Evolutionary conservation across 2,113 vertebrate genomes (phyloP).

Genomic region (Oncorhynchus kisutch): DNA sequence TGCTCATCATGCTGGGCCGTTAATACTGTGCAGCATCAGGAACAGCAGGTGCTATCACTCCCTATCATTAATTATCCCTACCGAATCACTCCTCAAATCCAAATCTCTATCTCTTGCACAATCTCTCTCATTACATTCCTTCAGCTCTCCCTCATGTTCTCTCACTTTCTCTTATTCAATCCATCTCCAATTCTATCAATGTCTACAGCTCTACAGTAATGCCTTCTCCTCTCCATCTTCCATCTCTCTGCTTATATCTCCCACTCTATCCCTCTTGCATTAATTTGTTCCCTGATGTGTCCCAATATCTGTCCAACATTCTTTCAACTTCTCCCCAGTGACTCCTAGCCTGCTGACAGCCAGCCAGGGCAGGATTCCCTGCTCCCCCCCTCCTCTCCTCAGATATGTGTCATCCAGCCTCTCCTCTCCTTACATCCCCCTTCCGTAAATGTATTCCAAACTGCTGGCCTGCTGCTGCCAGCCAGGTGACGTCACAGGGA

Average conservation of each 20-base stretch:
- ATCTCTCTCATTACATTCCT: conserved; percentile 29
- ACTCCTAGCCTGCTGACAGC: conserved; percentile 25
- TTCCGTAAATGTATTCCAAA: conserved; percentile 56
- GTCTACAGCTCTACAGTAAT: conserved; percentile 25
- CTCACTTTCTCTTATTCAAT: conserved; percentile 31
- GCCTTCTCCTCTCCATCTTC: conserved; percentile 30
- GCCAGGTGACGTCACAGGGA: conserved; percentile 47
- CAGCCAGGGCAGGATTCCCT: conserved; percentile 17
- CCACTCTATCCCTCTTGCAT: conserved; percentile 25
- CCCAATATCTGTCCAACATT: conserved; percentile 42
- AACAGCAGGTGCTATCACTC: conserved; percentile 68
- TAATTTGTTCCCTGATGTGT: conserved; percentile 46
- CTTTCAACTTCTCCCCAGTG: conserved; percentile 25
- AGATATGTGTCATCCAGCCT: conserved; percentile 33
- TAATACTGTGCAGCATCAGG: conserved; percentile 62
- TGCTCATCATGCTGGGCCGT: conserved; percentile 51
- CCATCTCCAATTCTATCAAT: conserved; percentile 39
- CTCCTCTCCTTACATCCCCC: conserved; percentile 34
- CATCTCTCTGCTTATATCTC: conserved; percentile 4
- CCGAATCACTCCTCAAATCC: conserved; percentile 57
- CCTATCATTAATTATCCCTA: conserved; percentile 68
- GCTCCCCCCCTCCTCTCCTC: neutral
- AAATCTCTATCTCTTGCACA: conserved; percentile 52
- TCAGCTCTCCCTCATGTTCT: conserved; percentile 29
- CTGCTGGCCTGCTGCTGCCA: conserved; percentile 47